These are phyloP conservation scores for Ovibos moschatus DNA, from an alignment of 2,113 vertebrate genomes.

Conservation along the genomic window DNA sequence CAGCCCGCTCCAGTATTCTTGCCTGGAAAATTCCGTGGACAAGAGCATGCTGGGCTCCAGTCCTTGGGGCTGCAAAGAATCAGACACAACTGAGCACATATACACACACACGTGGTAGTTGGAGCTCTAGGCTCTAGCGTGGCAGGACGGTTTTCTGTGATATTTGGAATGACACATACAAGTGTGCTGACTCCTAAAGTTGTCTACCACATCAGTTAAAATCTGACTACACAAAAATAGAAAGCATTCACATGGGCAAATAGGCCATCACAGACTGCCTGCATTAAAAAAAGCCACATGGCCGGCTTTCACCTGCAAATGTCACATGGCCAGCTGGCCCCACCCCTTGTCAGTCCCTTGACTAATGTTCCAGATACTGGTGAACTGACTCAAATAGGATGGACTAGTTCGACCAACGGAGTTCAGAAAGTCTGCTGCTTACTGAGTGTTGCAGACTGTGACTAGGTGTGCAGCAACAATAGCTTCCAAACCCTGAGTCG, in stretches of 20 bases:
- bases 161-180: background rate
- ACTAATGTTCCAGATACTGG: background rate
- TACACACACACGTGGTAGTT: background rate
- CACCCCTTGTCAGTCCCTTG: background rate
- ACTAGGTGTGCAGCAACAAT: background rate
- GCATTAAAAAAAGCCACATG: background rate
- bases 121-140: background rate
- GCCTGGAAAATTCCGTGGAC: background rate
- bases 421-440: background rate
- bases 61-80: background rate
- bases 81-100: background rate
- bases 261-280: background rate
- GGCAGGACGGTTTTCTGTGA: background rate
- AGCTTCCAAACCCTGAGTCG: background rate
- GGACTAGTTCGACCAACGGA: background rate
- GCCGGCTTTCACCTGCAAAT: background rate
- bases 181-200: background rate
- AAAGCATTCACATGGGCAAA: background rate
- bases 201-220: background rate
- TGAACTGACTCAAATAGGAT: background rate
- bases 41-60: background rate
- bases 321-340: background rate
- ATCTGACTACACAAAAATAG: background rate
- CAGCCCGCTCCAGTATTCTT: background rate
- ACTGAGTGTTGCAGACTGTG: background rate